Percentiles rank a stretch among this genome's conserved stretches.
phyloP scores from a whole-genome alignment of 2,797 vertebrate genomes.

The Smutsia temminckii region DNA sequence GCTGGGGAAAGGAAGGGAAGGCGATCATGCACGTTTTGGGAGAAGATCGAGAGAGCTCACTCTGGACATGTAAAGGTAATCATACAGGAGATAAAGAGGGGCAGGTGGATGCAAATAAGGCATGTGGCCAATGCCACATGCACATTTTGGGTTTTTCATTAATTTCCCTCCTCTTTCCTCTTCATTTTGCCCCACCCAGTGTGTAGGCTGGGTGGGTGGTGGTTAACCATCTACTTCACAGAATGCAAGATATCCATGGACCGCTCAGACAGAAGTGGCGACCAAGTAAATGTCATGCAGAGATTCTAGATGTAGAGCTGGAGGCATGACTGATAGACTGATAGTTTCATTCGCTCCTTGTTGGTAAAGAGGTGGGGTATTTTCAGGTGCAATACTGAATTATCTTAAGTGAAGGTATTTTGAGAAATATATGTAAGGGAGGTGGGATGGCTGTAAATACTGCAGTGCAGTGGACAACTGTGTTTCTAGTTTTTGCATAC shows the following conservation, averaged over 20 bases:
- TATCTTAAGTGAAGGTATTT: neutral
- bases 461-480: neutral
- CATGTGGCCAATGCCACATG: neutral
- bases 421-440: neutral
- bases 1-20: neutral
- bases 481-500: neutral
- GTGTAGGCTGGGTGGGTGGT: neutral
- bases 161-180: neutral
- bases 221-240: neutral
- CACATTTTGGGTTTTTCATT: neutral
- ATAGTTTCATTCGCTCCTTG: constrained; percentile 8
- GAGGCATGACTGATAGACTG: neutral
- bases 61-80: neutral
- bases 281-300: neutral
- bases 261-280: neutral
- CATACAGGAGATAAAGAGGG: rapidly evolving
- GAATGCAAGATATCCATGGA: neutral
- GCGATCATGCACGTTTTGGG: neutral
- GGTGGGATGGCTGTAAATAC: neutral
- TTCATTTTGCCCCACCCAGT: neutral
- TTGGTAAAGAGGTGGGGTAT: neutral
- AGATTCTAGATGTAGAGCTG: neutral
- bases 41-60: neutral
- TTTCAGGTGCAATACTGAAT: neutral
- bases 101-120: neutral